Percentiles rank a stretch among this genome's conserved stretches.
These are phyloP conservation scores for Pristionchus japonicus DNA, from an alignment of 2,888 invertebrate genomes.

Conservation along the genomic window DNA sequence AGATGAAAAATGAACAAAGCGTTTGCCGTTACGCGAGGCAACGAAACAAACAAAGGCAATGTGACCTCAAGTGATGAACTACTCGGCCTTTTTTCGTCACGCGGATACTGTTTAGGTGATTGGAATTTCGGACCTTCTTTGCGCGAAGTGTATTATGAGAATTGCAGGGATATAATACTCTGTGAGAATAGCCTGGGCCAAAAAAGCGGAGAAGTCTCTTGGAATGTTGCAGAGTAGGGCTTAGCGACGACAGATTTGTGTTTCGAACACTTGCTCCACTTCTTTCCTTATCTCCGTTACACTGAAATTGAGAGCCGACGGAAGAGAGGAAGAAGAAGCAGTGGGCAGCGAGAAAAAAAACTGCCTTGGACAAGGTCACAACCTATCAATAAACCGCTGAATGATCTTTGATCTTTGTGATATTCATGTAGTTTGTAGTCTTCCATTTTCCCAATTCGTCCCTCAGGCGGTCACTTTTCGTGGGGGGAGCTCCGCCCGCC, in stretches of 20 bases:
- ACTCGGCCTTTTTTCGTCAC: neutral
- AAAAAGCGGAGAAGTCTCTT: too few species aligned
- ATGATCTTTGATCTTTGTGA: neutral
- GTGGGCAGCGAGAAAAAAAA: neutral
- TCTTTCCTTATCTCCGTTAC: neutral
- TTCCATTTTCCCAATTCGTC: neutral
- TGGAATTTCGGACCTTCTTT: too few species aligned
- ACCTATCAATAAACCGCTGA: neutral
- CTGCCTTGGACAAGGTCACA: neutral
- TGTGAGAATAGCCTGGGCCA: too few species aligned
- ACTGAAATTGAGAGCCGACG: neutral
- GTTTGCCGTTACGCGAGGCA: neutral
- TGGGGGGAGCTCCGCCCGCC: neutral
- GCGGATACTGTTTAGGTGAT: too few species aligned
- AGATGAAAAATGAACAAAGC: neutral
- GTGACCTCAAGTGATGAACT: neutral
- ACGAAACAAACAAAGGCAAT: neutral
- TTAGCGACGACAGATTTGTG: too few species aligned
- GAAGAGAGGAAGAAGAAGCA: neutral
- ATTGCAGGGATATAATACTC: too few species aligned
- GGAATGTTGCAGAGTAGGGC: too few species aligned
- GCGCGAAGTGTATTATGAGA: too few species aligned
- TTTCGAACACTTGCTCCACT: neutral
- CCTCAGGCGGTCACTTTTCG: neutral
- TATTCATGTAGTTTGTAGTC: neutral